Evolutionary conservation across 2,797 vertebrate genomes (phyloP), one percentile per base, ranked within the genome.

Genomic region (Chromobotia macracanthus): DNA sequence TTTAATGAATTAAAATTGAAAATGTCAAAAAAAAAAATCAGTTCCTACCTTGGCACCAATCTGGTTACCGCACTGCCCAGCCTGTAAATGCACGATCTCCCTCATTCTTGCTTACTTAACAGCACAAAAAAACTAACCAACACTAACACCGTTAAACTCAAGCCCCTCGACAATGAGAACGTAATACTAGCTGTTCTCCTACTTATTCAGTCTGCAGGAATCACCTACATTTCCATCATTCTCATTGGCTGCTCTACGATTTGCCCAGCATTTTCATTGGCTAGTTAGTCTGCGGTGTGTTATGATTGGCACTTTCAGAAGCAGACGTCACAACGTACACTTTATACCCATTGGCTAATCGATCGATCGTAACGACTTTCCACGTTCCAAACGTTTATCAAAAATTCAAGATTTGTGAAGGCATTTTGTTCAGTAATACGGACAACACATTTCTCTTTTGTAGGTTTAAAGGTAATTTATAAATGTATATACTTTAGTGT

Each of bases 81-180:
- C 94, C 83, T 94, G 94, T 79, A 94, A 89, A 86, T 95, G 93
- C 74, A 95, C 93, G 66, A 94, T 94, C 83, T 95, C 94, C 80
- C 94, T 90, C 94, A 94, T 94, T 60, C 1, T 79, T 56, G 48
- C 13, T 72, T 50, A 4, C 48, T 25, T 75, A 21, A n/a, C 0
- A 64, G 60, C 56, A 75, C 74, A 38, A 3, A 44, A 68, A 18
- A 4, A n/a, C n/a, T 1, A 3, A 11, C 38, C 3, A 31, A 48
- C 13, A 65, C 6, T 10, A 44, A 3, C 3, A 4, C 5, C 2
- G 21, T 53, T 11, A 0, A n/a, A 19, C 13, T 10, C 53, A 55
- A 44, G 41, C 7, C 12, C 69, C n/a, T 58, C 46, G 9, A 68
- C 73, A 83, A 82, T 80, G 80, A 77, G 60, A 7, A 25, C 7